Evolutionary conservation across 2,888 invertebrate genomes (phyloP).

Genomic region (Acanthosepion pharaonis): DNA sequence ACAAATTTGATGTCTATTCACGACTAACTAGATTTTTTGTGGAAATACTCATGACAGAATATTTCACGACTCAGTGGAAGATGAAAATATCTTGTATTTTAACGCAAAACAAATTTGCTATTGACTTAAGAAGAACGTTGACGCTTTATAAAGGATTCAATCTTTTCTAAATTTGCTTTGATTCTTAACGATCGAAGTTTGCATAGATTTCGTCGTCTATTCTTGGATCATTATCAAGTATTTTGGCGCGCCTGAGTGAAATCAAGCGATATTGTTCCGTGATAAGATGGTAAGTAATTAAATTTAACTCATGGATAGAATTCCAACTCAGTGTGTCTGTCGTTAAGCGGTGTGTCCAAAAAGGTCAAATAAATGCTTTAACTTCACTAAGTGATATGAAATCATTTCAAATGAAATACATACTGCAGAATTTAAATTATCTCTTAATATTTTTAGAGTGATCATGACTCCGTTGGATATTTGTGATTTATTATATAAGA

Average conservation of each 20-base stretch:
- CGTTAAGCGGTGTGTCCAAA: neutral
- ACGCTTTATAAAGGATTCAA: neutral
- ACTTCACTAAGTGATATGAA: neutral
- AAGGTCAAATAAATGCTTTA: neutral
- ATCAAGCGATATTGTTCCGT: constrained; percentile 33
- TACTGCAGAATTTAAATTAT: no score
- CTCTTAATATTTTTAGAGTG: no score
- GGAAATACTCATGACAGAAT: neutral
- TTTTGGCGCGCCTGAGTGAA: neutral
- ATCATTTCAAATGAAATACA: neutral
- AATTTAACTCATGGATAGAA: neutral
- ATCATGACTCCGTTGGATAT: no score
- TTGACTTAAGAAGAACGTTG: neutral
- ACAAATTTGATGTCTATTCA: no score
- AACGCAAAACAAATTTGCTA: neutral
- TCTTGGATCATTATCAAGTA: constrained; percentile 33
- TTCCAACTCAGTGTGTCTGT: neutral
- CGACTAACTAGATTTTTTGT: no score
- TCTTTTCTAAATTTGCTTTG: neutral
- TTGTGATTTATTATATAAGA: no score
- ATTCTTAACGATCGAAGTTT: neutral
- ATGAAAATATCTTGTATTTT: neutral
- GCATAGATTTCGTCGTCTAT: neutral
- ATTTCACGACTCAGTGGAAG: neutral
- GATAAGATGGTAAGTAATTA: neutral